Evolutionary conservation across 2,797 vertebrate genomes (phyloP).

Genomic region (Discoglossus pictus): DNA sequence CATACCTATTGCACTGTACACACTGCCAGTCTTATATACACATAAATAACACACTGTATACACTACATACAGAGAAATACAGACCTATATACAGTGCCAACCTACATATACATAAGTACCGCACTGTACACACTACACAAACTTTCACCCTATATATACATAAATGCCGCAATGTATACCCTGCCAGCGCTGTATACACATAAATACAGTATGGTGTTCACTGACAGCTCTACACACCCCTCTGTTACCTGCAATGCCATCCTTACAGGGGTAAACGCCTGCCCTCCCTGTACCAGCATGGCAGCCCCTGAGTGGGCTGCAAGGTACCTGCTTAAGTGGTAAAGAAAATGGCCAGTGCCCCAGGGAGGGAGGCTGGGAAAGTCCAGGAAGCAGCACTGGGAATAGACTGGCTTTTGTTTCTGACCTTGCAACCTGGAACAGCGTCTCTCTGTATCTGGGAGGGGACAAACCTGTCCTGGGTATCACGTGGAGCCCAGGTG

Average conservation of each 20-base stretch:
- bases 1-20: no score
- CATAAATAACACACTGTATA: neutral
- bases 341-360: neutral
- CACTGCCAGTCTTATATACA: no score
- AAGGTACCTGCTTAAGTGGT: neutral
- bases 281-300: conserved; percentile 6
- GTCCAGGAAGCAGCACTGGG: conserved; percentile 54
- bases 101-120: neutral
- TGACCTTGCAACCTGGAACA: conserved; percentile 36
- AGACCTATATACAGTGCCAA: neutral
- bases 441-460: conserved; percentile 22
- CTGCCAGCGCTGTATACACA: neutral
- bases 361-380: conserved; percentile 53
- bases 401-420: conserved; percentile 66
- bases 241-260: rapidly evolving
- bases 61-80: neutral
- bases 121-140: neutral
- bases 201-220: no score
- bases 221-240: conserved; percentile 1
- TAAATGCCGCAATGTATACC: neutral
- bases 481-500: conserved; percentile 34
- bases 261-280: rapidly evolving
- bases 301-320: neutral
- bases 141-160: neutral
- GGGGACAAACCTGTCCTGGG: conserved; percentile 37